phyloP scores from a whole-genome alignment of 2,888 invertebrate genomes.

The Argyra leucocephala region DNA sequence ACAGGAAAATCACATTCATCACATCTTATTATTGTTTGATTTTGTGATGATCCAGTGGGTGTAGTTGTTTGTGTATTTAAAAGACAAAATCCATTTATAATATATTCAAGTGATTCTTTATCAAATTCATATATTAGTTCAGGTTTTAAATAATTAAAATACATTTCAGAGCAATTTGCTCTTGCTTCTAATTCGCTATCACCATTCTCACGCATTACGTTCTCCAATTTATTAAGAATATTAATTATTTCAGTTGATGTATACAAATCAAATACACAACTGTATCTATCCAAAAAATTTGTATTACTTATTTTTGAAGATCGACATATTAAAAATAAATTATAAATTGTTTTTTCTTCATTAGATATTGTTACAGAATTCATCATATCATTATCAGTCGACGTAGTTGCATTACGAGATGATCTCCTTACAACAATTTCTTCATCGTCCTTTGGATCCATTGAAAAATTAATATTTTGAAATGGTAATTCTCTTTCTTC shows the following conservation, averaged over 20 bases:
- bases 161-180: slow-evolving; percentile 41
- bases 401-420: neutral
- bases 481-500: slow-evolving; percentile 18
- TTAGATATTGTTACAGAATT: slow-evolving; percentile 31
- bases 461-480: slow-evolving; percentile 16
- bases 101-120: slow-evolving; percentile 39
- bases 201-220: slow-evolving; percentile 40
- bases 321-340: slow-evolving; percentile 40
- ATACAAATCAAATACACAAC: slow-evolving; percentile 40
- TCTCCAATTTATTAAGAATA: slow-evolving; percentile 35
- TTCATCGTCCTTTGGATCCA: slow-evolving; percentile 8
- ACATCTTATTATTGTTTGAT: slow-evolving; percentile 34
- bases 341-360: slow-evolving; percentile 42
- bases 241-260: slow-evolving; percentile 38
- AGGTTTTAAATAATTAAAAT: slow-evolving; percentile 42
- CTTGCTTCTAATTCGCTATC: slow-evolving; percentile 35
- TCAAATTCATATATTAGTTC: slow-evolving; percentile 44
- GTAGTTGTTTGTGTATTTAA: slow-evolving; percentile 29
- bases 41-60: neutral
- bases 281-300: slow-evolving; percentile 34
- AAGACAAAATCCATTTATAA: slow-evolving; percentile 36
- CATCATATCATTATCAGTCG: neutral
- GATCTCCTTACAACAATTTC: slow-evolving; percentile 14
- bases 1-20: slow-evolving; percentile 40
- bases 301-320: slow-evolving; percentile 41